phyloP scores from a whole-genome alignment of 2,888 invertebrate genomes.

The Icerya purchasi region DNA sequence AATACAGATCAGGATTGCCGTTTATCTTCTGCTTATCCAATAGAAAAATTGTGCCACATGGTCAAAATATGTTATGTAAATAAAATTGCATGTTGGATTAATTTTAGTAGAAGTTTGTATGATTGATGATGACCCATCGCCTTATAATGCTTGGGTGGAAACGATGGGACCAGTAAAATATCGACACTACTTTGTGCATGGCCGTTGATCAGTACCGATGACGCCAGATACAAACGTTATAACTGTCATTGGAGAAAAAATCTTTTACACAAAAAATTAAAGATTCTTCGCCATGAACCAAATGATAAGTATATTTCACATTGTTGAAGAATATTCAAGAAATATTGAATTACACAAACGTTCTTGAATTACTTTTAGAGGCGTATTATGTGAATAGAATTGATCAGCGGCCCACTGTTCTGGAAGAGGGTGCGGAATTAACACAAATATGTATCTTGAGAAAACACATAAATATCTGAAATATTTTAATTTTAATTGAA shows the following conservation, averaged over 20 bases:
- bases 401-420: slow-evolving; percentile 17
- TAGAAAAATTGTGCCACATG: slow-evolving; percentile 13
- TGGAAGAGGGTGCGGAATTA: slow-evolving; percentile 13
- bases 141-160: slow-evolving; percentile 18
- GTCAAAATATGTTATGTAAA: slow-evolving; percentile 12
- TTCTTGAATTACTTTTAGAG: slow-evolving; percentile 15
- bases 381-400: slow-evolving; percentile 12
- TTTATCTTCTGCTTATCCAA: slow-evolving; percentile 18
- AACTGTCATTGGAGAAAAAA: neutral
- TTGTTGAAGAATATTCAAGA: too few relatives aligned
- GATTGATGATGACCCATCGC: slow-evolving; percentile 19
- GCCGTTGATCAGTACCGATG: slow-evolving; percentile 19
- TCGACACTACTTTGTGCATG: slow-evolving; percentile 19
- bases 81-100: slow-evolving; percentile 12
- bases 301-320: neutral
- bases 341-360: too few relatives aligned
- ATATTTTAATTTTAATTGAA: slow-evolving; percentile 15
- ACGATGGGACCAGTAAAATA: slow-evolving; percentile 16
- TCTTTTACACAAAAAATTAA: slow-evolving; percentile 2
- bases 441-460: slow-evolving; percentile 19
- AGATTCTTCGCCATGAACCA: slow-evolving; percentile 3
- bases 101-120: slow-evolving; percentile 18
- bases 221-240: neutral
- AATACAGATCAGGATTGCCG: slow-evolving; percentile 17
- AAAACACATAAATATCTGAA: slow-evolving; percentile 18